Base-by-base conservation (phyloP, 2,797 vertebrate species). In the Chelon labrosus region DNA sequence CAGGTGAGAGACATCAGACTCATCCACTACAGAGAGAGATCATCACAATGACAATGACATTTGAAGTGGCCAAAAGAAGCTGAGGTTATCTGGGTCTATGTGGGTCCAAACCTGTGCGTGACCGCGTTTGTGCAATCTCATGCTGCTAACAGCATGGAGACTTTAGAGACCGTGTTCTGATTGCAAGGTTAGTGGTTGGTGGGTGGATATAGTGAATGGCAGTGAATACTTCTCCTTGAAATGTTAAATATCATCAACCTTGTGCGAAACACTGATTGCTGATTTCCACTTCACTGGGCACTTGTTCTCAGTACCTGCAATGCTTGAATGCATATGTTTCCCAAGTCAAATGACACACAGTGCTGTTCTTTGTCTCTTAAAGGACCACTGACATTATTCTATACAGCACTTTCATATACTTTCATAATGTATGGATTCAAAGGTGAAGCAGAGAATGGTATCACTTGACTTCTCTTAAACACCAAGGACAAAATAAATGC, bases 1-100 rank as follows among this genome's bases (percentile, higher is more conserved):
- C 94, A 96, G 96, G 96, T 96, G 91, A 93, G 89, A 12, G 7
- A 42, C 42, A 2, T 35, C 50, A 70, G 6, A 65, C 0, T 0
- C 61, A 25, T n/a, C 22, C 25, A 31, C 31, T 7, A 2, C 73
- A 38, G 16, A 57, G 20, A 56, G 60, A 1, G 8, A 27, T 0
- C 62, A 72, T 17, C 17, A 41, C 39, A 22, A 3, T 41, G 57
- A 41, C 39, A 22, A 3, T 41, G 57, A 55, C 44, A 0, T 55
- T 27, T 56, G 20, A 27, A 20, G 46, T 50, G 44, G 17, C 16
- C 44, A 46, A n/a, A 46, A 46, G 16, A n/a, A 14, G 10, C 44
- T 14, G 6, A 9, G n/a, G 16, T 44, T 41, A 4, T 76, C 46
- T 16, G 8, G 25, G 47, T 61, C 57, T 10, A 0, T 10, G 50